A percentile compares a stretch with the other conserved stretches of the same genome.
Evolutionary conservation across 2,797 vertebrate species (phyloP).

Genomic region (Novumbra hubbsi): DNA sequence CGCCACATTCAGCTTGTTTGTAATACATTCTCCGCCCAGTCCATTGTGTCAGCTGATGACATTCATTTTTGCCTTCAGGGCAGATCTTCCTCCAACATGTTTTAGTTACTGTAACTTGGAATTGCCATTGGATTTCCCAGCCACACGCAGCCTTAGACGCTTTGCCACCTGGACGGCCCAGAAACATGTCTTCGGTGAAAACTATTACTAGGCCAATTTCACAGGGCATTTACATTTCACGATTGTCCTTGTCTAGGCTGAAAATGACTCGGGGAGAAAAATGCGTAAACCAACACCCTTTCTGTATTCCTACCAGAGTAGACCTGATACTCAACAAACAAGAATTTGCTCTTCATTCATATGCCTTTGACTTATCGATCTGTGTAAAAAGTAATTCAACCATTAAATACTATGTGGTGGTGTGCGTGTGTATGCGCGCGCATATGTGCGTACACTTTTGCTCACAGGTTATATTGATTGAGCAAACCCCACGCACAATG

Average conservation of each 20-base stretch:
- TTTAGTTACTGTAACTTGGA: too few species aligned
- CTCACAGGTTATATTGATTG: conserved; percentile 19
- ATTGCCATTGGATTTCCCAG: too few species aligned
- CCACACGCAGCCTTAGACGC: too few species aligned
- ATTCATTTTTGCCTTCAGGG: too few species aligned
- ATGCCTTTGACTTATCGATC: background rate
- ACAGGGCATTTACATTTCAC: background rate
- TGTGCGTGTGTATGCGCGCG: background rate
- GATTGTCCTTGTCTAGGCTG: background rate
- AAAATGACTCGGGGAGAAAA: conserved; percentile 8
- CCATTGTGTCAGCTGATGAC: too few species aligned
- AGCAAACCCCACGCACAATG: conserved; percentile 25
- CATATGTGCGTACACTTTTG: background rate
- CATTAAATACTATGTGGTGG: background rate
- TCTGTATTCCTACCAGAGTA: background rate
- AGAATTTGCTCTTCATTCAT: conserved; percentile 10
- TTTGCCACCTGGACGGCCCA: too few species aligned
- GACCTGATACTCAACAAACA: conserved; percentile 3
- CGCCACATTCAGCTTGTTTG: too few species aligned
- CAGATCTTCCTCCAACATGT: too few species aligned
- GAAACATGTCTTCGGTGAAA: too few species aligned
- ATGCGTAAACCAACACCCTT: conserved; percentile 6
- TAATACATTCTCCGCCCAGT: too few species aligned
- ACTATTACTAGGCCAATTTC: background rate
- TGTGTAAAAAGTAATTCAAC: conserved; percentile 22